phyloP scores from a whole-genome alignment of 2,113 vertebrate species.

The Alces alces region DNA sequence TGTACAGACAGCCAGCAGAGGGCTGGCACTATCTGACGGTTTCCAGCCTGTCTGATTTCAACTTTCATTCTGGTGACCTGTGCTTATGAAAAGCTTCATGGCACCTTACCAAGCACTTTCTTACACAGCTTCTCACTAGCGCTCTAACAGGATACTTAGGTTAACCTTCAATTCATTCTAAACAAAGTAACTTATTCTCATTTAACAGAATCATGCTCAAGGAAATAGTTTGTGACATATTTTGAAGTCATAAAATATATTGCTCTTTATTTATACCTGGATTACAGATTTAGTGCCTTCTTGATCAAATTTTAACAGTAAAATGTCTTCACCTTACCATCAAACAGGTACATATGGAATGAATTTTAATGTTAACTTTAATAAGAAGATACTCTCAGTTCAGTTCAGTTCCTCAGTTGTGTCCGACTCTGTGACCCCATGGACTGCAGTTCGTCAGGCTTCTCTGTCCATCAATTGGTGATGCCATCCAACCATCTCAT shows the following conservation, averaged over 20 bases:
- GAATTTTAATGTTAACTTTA: not conserved
- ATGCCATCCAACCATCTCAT: not conserved
- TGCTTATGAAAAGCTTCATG: not conserved
- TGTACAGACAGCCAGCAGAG: not conserved
- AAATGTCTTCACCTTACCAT: not conserved
- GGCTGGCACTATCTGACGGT: not conserved
- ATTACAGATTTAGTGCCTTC: not conserved
- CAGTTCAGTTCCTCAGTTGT: not conserved
- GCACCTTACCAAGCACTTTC: not conserved
- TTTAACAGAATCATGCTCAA: not conserved
- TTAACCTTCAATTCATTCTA: not conserved
- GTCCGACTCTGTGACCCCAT: accelerated
- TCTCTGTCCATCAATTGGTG: not conserved
- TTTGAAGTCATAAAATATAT: not conserved
- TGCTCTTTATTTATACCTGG: not conserved
- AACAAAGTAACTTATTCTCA: not conserved
- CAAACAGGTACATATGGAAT: not conserved
- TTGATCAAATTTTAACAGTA: not conserved
- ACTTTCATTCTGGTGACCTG: not conserved
- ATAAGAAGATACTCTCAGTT: not conserved
- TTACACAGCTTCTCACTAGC: not conserved
- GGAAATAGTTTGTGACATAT: not conserved
- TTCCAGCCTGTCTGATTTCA: not conserved
- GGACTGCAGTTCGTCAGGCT: accelerated
- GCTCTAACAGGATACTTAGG: not conserved